phyloP scores from a whole-genome alignment of 1,140 invertebrate genomes.

The Habropoda laboriosa region DNA sequence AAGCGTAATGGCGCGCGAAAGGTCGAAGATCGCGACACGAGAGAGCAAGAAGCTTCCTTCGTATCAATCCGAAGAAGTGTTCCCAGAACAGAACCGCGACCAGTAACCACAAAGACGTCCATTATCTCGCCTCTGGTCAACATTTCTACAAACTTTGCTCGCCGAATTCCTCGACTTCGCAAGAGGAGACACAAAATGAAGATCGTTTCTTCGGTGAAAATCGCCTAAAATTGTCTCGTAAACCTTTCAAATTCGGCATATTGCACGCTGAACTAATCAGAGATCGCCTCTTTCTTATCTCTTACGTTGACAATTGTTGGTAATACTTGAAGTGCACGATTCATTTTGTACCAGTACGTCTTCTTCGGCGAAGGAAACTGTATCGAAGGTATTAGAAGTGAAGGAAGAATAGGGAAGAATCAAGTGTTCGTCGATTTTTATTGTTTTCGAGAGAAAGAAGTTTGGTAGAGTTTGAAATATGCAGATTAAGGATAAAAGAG shows the following conservation, averaged over 20 bases:
- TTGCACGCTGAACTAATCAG: too few relatives aligned
- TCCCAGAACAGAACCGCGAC: background rate
- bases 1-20: background rate
- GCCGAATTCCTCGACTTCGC: background rate
- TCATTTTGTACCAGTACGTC: background rate
- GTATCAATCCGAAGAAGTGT: constrained; percentile 40
- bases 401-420: background rate
- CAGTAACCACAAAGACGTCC: constrained; percentile 25
- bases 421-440: background rate
- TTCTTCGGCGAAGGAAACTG: background rate
- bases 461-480: constrained; percentile 51
- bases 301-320: background rate
- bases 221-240: background rate
- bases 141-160: too few relatives aligned
- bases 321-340: background rate
- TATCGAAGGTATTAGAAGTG: background rate
- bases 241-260: background rate
- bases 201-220: background rate
- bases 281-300: background rate
- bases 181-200: background rate
- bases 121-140: background rate
- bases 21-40: constrained; percentile 56
- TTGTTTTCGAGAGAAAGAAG: background rate
- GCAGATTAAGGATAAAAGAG: constrained; percentile 79
- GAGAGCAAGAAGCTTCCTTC: constrained; percentile 29